Conservation (phyloP, 2,797 vertebrate species). For the Poecilia wingei region DNA sequence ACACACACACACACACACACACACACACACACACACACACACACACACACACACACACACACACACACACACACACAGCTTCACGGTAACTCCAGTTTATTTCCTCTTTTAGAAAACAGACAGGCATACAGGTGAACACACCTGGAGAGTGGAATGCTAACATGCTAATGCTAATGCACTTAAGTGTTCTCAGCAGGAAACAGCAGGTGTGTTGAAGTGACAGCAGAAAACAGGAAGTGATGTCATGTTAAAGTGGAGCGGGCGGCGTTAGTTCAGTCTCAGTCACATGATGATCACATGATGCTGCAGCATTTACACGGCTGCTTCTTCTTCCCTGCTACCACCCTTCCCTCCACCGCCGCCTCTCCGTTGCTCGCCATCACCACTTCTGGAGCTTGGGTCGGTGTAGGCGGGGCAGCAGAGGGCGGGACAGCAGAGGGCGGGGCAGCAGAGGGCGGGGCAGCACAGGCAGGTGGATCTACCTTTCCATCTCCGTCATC, state of each 20-base stretch:
- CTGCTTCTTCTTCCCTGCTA: conserved; percentile 59
- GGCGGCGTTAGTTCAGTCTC: conserved; percentile 33
- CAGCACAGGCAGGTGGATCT: conserved; percentile 65
- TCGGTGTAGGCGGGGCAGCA: conserved; percentile 50
- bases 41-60: background rate
- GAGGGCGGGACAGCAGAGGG: conserved; percentile 46
- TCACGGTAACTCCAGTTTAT: background rate
- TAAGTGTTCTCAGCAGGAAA: conserved; percentile 13
- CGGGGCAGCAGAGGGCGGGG: conserved; percentile 46
- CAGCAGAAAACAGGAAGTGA: conserved; percentile 43
- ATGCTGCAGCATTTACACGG: conserved; percentile 73
- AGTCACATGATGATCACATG: conserved; percentile 75
- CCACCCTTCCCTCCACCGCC: conserved; percentile 10
- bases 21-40: background rate
- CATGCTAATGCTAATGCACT: conserved; percentile 37
- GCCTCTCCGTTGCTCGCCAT: conserved; percentile 57
- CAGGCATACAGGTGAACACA: background rate
- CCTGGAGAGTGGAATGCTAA: background rate
- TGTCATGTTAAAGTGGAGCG: conserved; percentile 50
- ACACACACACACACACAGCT: background rate
- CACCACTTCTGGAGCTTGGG: conserved; percentile 38
- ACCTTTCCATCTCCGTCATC: conserved; percentile 79
- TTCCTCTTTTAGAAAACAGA: background rate
- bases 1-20: too few relatives aligned
- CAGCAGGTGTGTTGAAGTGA: conserved; percentile 27